A percentile compares a stretch with the other conserved stretches of the same genome.
These are phyloP conservation scores for Octodonta nipae DNA, from an alignment of 2,888 invertebrate species.

Conservation along the genomic window DNA sequence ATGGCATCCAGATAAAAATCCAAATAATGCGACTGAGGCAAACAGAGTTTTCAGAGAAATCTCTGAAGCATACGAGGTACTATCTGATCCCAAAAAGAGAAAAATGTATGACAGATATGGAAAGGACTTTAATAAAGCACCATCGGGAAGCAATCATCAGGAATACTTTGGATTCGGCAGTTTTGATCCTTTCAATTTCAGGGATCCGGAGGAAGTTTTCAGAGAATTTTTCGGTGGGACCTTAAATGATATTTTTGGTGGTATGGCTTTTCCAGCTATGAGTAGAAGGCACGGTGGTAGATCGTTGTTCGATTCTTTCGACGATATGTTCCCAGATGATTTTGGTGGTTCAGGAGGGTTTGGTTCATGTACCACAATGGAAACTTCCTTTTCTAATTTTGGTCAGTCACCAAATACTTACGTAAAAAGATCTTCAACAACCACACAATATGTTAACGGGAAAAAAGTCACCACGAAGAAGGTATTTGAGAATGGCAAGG, in stretches of 20 bases:
- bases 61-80: slow-evolving; percentile 14
- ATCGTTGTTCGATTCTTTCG: slow-evolving; percentile 7
- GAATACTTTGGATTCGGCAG: slow-evolving; percentile 1
- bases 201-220: slow-evolving; percentile 14
- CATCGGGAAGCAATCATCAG: background rate
- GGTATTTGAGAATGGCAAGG: slow-evolving; percentile 12
- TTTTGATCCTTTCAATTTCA: slow-evolving; percentile 5
- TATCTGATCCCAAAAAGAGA: slow-evolving; percentile 11
- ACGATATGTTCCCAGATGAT: slow-evolving; percentile 6
- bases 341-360: slow-evolving; percentile 6
- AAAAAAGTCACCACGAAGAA: slow-evolving; percentile 12
- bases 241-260: slow-evolving; percentile 6
- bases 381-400: slow-evolving; percentile 8
- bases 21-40: slow-evolving; percentile 11
- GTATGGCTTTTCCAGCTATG: background rate
- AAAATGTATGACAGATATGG: slow-evolving; percentile 11
- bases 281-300: background rate
- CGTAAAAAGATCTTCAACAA: slow-evolving; percentile 10
- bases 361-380: slow-evolving; percentile 7
- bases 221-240: slow-evolving; percentile 13
- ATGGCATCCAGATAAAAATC: slow-evolving; percentile 16
- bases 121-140: slow-evolving; percentile 1
- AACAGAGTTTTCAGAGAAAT: slow-evolving; percentile 12
- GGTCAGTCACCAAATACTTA: slow-evolving; percentile 4
- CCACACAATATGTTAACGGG: slow-evolving; percentile 11